Evolutionary conservation across 2,888 invertebrate species (phyloP).

Genomic region (Pseudanteris insignis): DNA sequence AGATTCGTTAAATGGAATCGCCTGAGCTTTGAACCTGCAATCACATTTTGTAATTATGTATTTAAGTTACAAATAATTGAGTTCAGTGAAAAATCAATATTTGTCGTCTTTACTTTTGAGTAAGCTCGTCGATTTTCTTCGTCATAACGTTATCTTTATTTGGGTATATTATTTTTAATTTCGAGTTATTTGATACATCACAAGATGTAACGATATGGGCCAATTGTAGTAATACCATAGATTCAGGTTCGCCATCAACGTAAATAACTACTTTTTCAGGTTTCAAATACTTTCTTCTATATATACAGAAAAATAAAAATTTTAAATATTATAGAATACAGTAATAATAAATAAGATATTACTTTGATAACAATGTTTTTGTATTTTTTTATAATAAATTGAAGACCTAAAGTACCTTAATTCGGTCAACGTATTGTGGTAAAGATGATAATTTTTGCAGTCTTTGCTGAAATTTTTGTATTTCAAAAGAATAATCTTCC

Average conservation of each 20-base stretch:
- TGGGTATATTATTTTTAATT: conserved; percentile 21
- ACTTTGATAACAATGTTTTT: too few species aligned
- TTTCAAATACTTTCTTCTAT: conserved; percentile 43
- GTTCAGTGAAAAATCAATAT: neutral
- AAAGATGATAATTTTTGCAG: conserved; percentile 38
- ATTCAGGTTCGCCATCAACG: conserved; percentile 51
- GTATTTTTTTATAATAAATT: too few species aligned
- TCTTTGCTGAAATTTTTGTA: conserved; percentile 28
- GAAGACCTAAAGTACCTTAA: too few species aligned
- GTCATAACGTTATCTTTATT: conserved; percentile 7
- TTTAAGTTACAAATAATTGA: neutral
- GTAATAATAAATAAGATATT: too few species aligned
- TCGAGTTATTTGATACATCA: conserved; percentile 15
- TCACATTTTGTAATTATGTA: conserved; percentile 1
- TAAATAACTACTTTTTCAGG: conserved; percentile 47
- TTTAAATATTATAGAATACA: too few species aligned
- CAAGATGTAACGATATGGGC: conserved; percentile 44
- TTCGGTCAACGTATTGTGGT: conserved; percentile 29
- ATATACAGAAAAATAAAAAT: conserved; percentile 1
- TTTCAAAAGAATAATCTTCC: conserved; percentile 29
- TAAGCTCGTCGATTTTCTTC: conserved; percentile 15
- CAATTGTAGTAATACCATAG: conserved; percentile 51
- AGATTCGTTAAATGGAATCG: conserved; percentile 13
- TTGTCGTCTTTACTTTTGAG: too few species aligned
- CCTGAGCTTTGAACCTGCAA: conserved; percentile 46